These are phyloP conservation scores for Siniperca obscura DNA, from an alignment of 2,797 vertebrate genomes.

Conservation along the genomic window DNA sequence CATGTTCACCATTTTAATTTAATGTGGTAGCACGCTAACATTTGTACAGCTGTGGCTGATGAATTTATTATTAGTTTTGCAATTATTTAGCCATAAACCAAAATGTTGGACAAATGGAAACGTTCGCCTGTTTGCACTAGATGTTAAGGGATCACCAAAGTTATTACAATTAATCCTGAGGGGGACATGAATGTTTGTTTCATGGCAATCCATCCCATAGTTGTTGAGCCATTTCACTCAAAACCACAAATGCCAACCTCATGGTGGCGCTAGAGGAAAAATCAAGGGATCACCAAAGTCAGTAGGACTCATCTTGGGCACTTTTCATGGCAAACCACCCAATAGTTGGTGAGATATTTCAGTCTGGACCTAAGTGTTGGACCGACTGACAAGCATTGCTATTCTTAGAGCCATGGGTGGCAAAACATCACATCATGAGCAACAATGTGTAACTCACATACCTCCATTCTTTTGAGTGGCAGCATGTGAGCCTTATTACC, in stretches of 20 bases:
- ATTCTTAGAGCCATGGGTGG: background rate
- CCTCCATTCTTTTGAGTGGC: background rate
- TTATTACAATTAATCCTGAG: background rate
- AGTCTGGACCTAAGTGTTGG: background rate
- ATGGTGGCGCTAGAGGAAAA: background rate
- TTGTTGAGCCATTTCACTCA: background rate
- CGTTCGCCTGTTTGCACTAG: too few relatives aligned
- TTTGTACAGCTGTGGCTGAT: background rate
- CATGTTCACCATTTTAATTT: background rate
- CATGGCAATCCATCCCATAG: background rate
- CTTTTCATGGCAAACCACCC: background rate
- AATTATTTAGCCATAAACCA: background rate
- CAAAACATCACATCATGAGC: background rate
- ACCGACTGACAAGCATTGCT: background rate
- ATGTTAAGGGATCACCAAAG: background rate
- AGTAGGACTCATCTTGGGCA: background rate
- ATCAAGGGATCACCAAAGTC: background rate
- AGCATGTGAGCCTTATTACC: background rate
- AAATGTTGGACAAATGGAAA: background rate
- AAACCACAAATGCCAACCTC: background rate
- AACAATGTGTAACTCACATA: conserved; percentile 14
- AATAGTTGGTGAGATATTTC: background rate
- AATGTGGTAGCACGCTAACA: background rate
- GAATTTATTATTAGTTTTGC: background rate
- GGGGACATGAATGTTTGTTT: background rate